Evolutionary conservation across 2,888 invertebrate genomes (phyloP), one percentile per base, ranked within the genome.

Genomic region (Euplagia quadripunctaria): DNA sequence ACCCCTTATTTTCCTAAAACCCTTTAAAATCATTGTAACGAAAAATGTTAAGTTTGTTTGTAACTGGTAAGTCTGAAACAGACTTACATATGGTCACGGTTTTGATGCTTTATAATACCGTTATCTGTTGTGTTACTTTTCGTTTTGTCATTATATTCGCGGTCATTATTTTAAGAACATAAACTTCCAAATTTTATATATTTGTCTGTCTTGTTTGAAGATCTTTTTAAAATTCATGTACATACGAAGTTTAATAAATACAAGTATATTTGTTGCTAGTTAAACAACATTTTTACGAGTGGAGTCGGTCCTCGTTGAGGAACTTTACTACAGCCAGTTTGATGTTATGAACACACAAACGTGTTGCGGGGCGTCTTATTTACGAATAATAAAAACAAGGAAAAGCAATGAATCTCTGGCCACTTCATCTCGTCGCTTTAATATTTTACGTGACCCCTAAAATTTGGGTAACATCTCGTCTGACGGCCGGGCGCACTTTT

Each of bases 381-480:
- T 94, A 93, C 92, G 95, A 94, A 96, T 95, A 95, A 95, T 95
- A 95, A 96, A 95, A 96, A 94, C 95, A 94, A 92, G 93, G 93
- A 93, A 92, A 91, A 92, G 95, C 93, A 93, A 93, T 94, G 95
- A 95, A 94, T 94, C 94, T 94, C 93, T 93, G 94, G 94, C 95
- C 93, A 95, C 95, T 95, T 94, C 95, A 94, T 95, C 92, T 93
- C 92, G 91, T 89, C 92, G 92, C 91, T 94, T 95, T 96, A 95
- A 96, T 96, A 96, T 96, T 96, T 94, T 96, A 96, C 96, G 96
- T 96, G 96, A 95, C 95, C 95, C 90, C 94, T 93, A 92, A 95
- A 94, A 94, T 94, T 93, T 94, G 91, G 91, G 92, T 90, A 88
- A 89, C 88, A 88, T 85, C 87, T 85, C 87, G 89, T 80, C 90